These are phyloP conservation scores for Corydoras sp. DNA, from an alignment of 2,113 vertebrate genomes.

Conservation along the genomic window DNA sequence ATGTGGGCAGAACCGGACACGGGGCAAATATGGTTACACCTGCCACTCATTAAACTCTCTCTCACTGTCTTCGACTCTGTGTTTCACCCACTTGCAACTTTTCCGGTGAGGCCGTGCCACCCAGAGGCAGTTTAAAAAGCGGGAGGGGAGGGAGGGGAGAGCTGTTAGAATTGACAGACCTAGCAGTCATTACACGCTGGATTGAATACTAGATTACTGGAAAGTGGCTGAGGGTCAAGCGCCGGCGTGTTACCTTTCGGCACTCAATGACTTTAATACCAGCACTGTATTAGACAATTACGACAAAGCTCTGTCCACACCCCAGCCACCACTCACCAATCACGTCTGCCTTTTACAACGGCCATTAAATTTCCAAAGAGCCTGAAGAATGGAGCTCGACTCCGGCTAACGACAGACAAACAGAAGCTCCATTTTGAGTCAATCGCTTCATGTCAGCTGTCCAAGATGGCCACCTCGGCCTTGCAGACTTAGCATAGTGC, in stretches of 20 bases:
- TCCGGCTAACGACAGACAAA: slow-evolving; percentile 25
- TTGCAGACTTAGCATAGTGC: slow-evolving; percentile 7
- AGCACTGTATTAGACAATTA: slow-evolving; percentile 99
- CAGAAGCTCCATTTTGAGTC: slow-evolving; percentile 43
- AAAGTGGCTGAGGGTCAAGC: slow-evolving; percentile 99
- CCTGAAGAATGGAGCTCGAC: slow-evolving; percentile 3
- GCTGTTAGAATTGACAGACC: slow-evolving; percentile 96
- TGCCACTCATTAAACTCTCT: slow-evolving; percentile 72
- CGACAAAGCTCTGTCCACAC: slow-evolving; percentile 87
- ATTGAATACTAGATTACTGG: slow-evolving; percentile 99
- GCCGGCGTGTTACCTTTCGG: slow-evolving; percentile 98
- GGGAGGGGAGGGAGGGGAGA: slow-evolving; percentile 72
- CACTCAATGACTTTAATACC: slow-evolving; percentile 99
- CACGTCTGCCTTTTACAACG: slow-evolving; percentile 48
- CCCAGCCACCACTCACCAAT: slow-evolving; percentile 66
- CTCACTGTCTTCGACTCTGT: slow-evolving; percentile 51
- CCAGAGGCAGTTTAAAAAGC: slow-evolving; percentile 65
- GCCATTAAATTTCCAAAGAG: slow-evolving; percentile 29
- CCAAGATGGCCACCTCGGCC: slow-evolving; percentile 40
- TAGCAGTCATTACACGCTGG: slow-evolving; percentile 99
- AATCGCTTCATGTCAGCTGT: slow-evolving; percentile 29
- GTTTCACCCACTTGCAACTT: neutral
- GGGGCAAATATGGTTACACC: slow-evolving; percentile 15
- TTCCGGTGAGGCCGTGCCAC: slow-evolving; percentile 48
- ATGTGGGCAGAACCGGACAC: slow-evolving; percentile 30